A percentile compares a stretch with the other conserved stretches of the same genome.
phyloP scores from a whole-genome alignment of 2,797 vertebrate species.

The Cuculus canorus region DNA sequence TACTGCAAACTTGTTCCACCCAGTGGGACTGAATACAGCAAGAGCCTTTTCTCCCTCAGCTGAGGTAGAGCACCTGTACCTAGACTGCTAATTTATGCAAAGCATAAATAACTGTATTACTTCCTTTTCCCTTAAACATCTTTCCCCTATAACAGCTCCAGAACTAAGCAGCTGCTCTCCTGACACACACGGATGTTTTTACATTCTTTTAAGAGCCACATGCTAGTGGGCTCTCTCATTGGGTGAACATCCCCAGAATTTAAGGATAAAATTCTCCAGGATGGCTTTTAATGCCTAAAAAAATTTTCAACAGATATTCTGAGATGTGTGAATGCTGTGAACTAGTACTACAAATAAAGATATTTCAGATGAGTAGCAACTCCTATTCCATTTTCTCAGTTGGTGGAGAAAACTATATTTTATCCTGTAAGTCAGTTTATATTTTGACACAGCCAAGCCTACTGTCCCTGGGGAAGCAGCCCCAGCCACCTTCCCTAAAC shows the following conservation, averaged over 20 bases:
- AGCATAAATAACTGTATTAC: background rate
- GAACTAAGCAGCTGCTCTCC: background rate
- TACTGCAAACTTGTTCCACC: background rate
- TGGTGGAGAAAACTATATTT: background rate
- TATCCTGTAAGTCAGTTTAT: background rate
- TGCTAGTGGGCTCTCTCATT: background rate
- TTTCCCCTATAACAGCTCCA: background rate
- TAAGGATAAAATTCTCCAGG: background rate
- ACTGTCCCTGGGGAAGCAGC: background rate
- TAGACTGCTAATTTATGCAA: background rate
- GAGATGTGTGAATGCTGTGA: background rate
- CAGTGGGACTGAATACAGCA: background rate
- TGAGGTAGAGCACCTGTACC: background rate
- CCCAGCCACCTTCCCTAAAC: background rate
- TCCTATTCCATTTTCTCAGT: background rate
- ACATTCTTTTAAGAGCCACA: background rate
- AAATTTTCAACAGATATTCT: background rate
- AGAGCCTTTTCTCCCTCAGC: background rate
- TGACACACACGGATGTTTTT: background rate
- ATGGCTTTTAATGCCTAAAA: background rate
- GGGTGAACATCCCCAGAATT: background rate
- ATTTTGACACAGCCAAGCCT: background rate
- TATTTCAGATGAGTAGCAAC: background rate
- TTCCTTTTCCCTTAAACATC: background rate
- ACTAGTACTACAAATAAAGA: background rate